A percentile compares a stretch with the other conserved stretches of the same genome.
These are phyloP conservation scores for cat (Felis catus) DNA, from an alignment of 2,113 vertebrate species.

Conservation along the genomic window DNA sequence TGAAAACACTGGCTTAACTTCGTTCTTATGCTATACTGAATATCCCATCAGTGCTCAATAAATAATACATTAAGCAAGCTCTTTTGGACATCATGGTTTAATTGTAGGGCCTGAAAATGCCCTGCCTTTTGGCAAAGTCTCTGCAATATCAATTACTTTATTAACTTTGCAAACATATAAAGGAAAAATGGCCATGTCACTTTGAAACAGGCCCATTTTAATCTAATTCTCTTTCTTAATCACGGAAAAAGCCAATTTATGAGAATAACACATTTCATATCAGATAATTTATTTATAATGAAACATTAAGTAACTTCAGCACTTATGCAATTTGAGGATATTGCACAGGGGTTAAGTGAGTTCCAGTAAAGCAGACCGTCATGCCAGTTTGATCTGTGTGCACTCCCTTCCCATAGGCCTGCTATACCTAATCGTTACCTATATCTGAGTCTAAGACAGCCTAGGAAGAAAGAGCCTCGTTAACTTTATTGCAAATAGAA, in stretches of 20 bases:
- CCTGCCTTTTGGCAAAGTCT: constrained; percentile 69
- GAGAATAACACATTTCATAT: constrained; percentile 67
- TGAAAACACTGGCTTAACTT: constrained; percentile 27
- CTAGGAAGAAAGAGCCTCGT: not conserved
- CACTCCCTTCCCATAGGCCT: not conserved
- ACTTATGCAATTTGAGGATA: constrained; percentile 44
- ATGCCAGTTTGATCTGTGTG: not conserved
- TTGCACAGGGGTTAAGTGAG: not conserved
- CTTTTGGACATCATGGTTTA: constrained; percentile 70
- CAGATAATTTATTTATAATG: constrained; percentile 69
- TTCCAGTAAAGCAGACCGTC: not conserved
- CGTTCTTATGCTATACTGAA: constrained; percentile 14
- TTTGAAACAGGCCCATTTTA: constrained; percentile 62
- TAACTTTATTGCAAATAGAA: constrained; percentile 45
- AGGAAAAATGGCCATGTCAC: constrained; percentile 63
- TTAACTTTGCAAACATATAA: constrained; percentile 70
- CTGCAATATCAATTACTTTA: constrained; percentile 75
- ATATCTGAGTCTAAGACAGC: not conserved
- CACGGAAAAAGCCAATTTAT: constrained; percentile 60
- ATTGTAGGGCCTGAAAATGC: constrained; percentile 56
- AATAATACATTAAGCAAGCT: constrained; percentile 74
- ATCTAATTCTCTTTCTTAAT: constrained; percentile 71
- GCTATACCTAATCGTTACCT: not conserved
- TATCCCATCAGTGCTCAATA: constrained; percentile 61
- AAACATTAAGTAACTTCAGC: constrained; percentile 64